phyloP scores from a whole-genome alignment of 2,888 invertebrate genomes.

The Meghimatium bilineatum region DNA sequence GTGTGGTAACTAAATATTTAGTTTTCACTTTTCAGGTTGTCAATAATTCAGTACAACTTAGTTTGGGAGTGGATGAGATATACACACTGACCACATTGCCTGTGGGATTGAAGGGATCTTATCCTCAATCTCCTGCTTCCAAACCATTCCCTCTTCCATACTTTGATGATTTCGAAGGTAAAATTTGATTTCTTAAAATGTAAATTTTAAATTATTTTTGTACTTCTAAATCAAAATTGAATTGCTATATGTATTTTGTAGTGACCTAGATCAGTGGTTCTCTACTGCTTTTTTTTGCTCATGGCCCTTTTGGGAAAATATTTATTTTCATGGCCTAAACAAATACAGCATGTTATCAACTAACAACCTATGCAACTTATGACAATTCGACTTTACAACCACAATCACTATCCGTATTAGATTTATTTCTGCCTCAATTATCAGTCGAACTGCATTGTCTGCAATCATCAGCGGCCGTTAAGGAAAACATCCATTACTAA shows the following conservation, averaged over 20 bases:
- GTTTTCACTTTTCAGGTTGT: constrained; percentile 14
- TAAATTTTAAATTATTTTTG: background rate
- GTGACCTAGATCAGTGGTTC: too few relatives aligned
- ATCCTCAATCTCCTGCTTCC: constrained; percentile 54
- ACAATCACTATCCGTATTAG: too few relatives aligned
- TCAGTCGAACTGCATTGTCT: too few relatives aligned
- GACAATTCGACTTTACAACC: too few relatives aligned
- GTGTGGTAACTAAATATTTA: background rate
- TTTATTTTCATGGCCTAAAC: too few relatives aligned
- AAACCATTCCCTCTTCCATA: constrained; percentile 62
- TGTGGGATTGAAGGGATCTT: constrained; percentile 48
- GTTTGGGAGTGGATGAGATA: constrained; percentile 56
- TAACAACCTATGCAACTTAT: too few relatives aligned
- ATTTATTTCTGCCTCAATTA: too few relatives aligned
- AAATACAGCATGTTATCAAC: too few relatives aligned
- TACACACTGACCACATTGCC: constrained; percentile 62
- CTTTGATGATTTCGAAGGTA: constrained; percentile 63
- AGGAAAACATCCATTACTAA: too few relatives aligned
- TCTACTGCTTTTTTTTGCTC: too few relatives aligned
- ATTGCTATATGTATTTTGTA: background rate
- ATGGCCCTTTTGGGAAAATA: too few relatives aligned
- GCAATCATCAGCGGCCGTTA: too few relatives aligned
- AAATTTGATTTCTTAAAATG: background rate
- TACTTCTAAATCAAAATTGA: background rate
- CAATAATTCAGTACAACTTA: constrained; percentile 45